Conservation (phyloP, 2,888 invertebrate genomes). For the Drosophila nr. medialis region DNA sequence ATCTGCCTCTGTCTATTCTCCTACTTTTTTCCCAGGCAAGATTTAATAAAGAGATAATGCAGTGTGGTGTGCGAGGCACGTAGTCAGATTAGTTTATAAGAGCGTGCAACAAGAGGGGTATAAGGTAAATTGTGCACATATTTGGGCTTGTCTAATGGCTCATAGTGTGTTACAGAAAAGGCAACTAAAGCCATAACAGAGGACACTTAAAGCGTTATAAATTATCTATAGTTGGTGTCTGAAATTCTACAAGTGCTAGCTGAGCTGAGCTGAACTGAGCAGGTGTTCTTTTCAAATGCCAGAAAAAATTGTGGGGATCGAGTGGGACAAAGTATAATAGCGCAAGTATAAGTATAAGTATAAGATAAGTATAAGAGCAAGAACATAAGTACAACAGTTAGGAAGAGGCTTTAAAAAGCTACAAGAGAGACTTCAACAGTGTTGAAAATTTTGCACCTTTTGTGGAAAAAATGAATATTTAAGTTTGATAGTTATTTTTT, state of each 20-base stretch:
- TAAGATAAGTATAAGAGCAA: not conserved
- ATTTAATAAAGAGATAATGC: slow-evolving; percentile 53
- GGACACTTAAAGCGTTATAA: slow-evolving; percentile 1
- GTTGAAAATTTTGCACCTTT: not conserved
- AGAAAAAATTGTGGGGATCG: not conserved
- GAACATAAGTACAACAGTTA: not conserved
- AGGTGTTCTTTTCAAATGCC: not conserved
- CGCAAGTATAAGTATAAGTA: not conserved
- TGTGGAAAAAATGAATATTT: too few species aligned
- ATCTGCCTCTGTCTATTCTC: not conserved
- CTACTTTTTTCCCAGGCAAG: slow-evolving; percentile 21
- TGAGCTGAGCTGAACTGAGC: not conserved
- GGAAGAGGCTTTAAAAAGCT: not conserved
- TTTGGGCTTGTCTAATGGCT: slow-evolving; percentile 41
- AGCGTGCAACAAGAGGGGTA: not conserved
- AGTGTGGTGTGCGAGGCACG: slow-evolving; percentile 70
- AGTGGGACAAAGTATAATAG: too few species aligned
- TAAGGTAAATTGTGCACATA: slow-evolving; percentile 17
- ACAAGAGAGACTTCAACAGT: not conserved
- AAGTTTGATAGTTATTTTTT: too few species aligned
- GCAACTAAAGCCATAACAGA: not conserved
- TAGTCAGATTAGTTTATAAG: slow-evolving; percentile 64
- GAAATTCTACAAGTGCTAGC: not conserved
- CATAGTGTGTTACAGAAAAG: slow-evolving; percentile 2
- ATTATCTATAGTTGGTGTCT: not conserved